A percentile compares a stretch with the other conserved stretches of the same genome.
Evolutionary conservation across 2,888 invertebrate genomes (phyloP).

Genomic region (Ophion obscuratus): DNA sequence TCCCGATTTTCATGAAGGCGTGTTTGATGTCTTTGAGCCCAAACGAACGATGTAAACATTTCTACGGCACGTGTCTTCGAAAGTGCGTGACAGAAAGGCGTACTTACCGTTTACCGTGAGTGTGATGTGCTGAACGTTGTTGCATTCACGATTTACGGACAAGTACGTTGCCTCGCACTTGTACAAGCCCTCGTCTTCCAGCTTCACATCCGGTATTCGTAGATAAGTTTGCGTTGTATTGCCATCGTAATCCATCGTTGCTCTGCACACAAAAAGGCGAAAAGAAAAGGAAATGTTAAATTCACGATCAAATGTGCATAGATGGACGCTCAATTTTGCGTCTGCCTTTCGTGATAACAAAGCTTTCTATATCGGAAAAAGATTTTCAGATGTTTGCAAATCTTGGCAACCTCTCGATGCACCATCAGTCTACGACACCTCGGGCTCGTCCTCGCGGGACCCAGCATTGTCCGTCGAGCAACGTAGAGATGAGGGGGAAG

Average conservation of each 20-base stretch:
- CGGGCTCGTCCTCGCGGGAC: constrained; percentile 54
- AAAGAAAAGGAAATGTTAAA: not conserved
- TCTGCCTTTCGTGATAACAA: not conserved
- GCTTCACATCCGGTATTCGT: constrained; percentile 88
- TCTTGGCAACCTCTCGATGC: constrained; percentile 31
- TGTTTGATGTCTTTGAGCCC: too few relatives aligned
- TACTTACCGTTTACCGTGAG: constrained; percentile 92
- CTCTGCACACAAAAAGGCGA: constrained; percentile 85
- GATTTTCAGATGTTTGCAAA: constrained; percentile 24
- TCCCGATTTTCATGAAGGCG: too few relatives aligned
- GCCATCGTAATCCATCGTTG: constrained; percentile 88
- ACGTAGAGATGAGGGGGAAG: not conserved
- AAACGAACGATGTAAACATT: not conserved
- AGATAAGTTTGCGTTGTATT: constrained; percentile 89
- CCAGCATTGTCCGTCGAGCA: constrained; percentile 39
- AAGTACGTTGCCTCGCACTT: constrained; percentile 93
- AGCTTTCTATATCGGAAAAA: not conserved
- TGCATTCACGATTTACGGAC: constrained; percentile 90
- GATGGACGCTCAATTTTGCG: not conserved
- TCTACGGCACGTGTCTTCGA: too few relatives aligned
- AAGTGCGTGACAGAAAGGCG: not conserved
- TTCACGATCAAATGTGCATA: not conserved
- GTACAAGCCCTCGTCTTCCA: constrained; percentile 92
- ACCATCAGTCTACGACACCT: constrained; percentile 45
- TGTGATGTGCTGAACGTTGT: constrained; percentile 92